Percentiles rank a stretch among this genome's conserved stretches.
Conservation (phyloP, 1,140 invertebrate species). For the Cotesia typhae region DNA sequence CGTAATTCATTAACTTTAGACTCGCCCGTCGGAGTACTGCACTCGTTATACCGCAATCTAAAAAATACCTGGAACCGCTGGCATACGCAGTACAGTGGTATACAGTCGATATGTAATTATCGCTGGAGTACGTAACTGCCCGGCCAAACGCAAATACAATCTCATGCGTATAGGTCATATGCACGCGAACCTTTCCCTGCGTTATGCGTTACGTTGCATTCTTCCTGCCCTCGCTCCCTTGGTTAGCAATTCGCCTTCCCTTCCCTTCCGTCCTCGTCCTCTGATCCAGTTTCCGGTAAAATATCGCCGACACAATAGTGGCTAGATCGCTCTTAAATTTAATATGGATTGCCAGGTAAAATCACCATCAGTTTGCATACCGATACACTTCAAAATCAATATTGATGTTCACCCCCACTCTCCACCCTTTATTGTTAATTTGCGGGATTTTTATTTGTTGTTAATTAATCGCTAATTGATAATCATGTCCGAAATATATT, state of each 20-base stretch:
- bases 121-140: conserved; percentile 27
- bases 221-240: not conserved
- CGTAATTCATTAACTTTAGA: conserved; percentile 26
- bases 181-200: conserved; percentile 5
- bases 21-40: not conserved
- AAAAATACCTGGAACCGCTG: conserved; percentile 24
- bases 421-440: not conserved
- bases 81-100: too few species aligned
- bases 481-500: too few species aligned
- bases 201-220: too few species aligned
- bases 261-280: too few species aligned
- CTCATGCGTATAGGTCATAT: conserved; percentile 26
- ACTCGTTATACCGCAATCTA: conserved; percentile 5
- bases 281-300: conserved; percentile 15
- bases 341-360: conserved; percentile 16
- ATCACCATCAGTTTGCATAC: conserved; percentile 4
- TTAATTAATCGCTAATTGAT: too few species aligned
- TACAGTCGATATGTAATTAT: conserved; percentile 30
- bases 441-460: too few species aligned
- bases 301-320: conserved; percentile 9
- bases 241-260: too few species aligned
- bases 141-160: conserved; percentile 27
- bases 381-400: not conserved
- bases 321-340: conserved; percentile 13
- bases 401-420: not conserved